Base-by-base conservation (phyloP, 2,113 vertebrate species). In the Atrichornis clamosus region DNA sequence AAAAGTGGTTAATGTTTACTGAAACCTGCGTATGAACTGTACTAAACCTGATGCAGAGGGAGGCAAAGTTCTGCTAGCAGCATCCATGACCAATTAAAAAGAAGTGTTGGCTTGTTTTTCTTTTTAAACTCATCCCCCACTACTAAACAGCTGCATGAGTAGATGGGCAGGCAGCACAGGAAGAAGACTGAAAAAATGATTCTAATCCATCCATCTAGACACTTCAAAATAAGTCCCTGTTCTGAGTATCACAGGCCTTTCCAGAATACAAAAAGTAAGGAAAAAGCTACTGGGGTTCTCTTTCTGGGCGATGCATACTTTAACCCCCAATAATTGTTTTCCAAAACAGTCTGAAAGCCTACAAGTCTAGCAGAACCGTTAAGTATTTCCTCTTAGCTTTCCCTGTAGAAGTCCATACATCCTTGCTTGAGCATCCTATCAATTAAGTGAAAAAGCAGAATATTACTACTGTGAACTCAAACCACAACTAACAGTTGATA, bases 1-100 rank as follows among this genome's bases (percentile, higher is more conserved):
- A 98, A 98, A 98, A 98, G 97, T 97, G 58, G 98, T 98, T 98
- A 98, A 98, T 98, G 98, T 98, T 98, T 98, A 98, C 98, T 98
- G 98, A 98, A 98, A 98, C 98, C 98, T 98, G 97, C 5, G 74
- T 69, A 94, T 98, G 98, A 98, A 98, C 98, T 98, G 97, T 98
- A 97, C 97, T 97, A 97, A 98, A 97, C 94, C 95, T 28, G 97
- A 97, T 98, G 97, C 82, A 77, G 97, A 44, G 96, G 96, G 96
- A 98, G 98, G 96, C 98, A 98, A 98, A 98, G 97, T 98, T 98
- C 97, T 98, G 88, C 94, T 94, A 96, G 93, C 97, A 96, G 96
- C 97, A 98, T 98, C 98, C 94, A 93, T 70, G 89, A 87, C 95
- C 95, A 96, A 95, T 86, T 88, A 73, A 89, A 84, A 73, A 72